These are phyloP conservation scores for Discoglossus pictus DNA, from an alignment of 2,797 vertebrate genomes.

Conservation along the genomic window DNA sequence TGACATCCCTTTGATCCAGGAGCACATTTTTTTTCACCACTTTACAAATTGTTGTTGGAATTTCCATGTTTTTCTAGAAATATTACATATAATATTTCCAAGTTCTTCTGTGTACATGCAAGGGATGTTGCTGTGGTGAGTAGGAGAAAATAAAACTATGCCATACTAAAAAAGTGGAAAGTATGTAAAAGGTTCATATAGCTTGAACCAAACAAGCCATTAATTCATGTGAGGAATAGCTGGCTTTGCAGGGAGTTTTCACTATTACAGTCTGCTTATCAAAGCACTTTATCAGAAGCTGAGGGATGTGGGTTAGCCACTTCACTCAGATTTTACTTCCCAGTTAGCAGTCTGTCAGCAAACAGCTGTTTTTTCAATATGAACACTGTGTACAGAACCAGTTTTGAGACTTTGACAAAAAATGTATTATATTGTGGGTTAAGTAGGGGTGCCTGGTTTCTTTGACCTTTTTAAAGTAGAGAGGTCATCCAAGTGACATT, in stretches of 20 bases:
- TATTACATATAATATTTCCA: slow-evolving; percentile 10
- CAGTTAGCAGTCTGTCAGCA: slow-evolving; percentile 85
- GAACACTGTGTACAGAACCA: slow-evolving; percentile 67
- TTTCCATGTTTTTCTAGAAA: slow-evolving; percentile 20
- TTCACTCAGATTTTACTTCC: slow-evolving; percentile 73
- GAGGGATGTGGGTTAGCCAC: slow-evolving; percentile 89
- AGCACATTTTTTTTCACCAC: slow-evolving; percentile 9
- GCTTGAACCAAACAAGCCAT: slow-evolving; percentile 76
- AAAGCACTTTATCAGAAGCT: slow-evolving; percentile 94
- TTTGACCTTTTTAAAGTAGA: slow-evolving; percentile 53
- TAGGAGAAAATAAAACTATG: slow-evolving; percentile 32
- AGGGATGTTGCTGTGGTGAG: slow-evolving; percentile 59
- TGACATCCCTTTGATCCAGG: slow-evolving; percentile 49
- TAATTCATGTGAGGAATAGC: slow-evolving; percentile 75
- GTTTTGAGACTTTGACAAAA: slow-evolving; percentile 67
- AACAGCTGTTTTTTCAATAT: slow-evolving; percentile 84
- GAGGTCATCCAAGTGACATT: slow-evolving; percentile 45
- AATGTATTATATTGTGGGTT: slow-evolving; percentile 63
- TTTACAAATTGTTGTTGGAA: slow-evolving; percentile 16
- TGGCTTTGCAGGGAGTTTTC: slow-evolving; percentile 75
- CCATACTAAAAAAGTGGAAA: slow-evolving; percentile 33
- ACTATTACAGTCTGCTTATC: slow-evolving; percentile 84
- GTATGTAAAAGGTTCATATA: slow-evolving; percentile 47
- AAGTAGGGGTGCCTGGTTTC: slow-evolving; percentile 52
- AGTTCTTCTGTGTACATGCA: slow-evolving; percentile 49